Evolutionary conservation across 1,140 invertebrate genomes (phyloP), one percentile per base, ranked within the genome.

Genomic region (Hormaphis cornu): DNA sequence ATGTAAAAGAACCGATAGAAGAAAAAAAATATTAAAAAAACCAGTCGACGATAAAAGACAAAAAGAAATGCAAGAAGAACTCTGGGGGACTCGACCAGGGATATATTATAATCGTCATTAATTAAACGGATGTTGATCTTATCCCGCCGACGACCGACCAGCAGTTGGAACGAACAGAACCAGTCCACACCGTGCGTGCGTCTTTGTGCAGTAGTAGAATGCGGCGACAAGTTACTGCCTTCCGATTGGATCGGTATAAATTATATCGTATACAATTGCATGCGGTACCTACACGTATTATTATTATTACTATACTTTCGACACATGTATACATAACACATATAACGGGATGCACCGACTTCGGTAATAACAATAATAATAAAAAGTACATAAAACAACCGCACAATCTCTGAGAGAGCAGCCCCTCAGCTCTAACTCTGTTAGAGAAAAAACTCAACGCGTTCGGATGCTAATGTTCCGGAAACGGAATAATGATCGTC

Each of bases 91-190:
- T 66, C 20, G 61, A n/a, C 44, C 35, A 30, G 61, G 61, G 50
- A n/a, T n/a, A n/a, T n/a, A n/a, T n/a, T 66, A 66, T 66, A 66
- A 66, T 66, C 61, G 35, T 66, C 61, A 66, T 66, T 66, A 66
- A 66, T 66, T 66, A 66, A 66, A 66, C 61, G 61, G 61, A 66
- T 66, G 61, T 66, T 66, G 61, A 66, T 66, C 61, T 66, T 66
- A 66, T 66, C 61, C 61, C 26, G n/a, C n/a, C n/a, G n/a, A n/a
- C n/a, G n/a, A n/a, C n/a, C n/a, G 30, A 28, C 22, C 61, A 48
- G 14, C 61, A 22, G 40, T 50, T 48, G 42, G 50, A 66, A 50
- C 61, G 61, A 37, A 40, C 54, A 66, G 61, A 66, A 66, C 61
- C 61, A 66, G 61, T 66, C 61, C 44, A 18, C 30, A 61, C 35